These are phyloP conservation scores for Acanthiza pusilla DNA, from an alignment of 2,797 vertebrate species.

Conservation along the genomic window DNA sequence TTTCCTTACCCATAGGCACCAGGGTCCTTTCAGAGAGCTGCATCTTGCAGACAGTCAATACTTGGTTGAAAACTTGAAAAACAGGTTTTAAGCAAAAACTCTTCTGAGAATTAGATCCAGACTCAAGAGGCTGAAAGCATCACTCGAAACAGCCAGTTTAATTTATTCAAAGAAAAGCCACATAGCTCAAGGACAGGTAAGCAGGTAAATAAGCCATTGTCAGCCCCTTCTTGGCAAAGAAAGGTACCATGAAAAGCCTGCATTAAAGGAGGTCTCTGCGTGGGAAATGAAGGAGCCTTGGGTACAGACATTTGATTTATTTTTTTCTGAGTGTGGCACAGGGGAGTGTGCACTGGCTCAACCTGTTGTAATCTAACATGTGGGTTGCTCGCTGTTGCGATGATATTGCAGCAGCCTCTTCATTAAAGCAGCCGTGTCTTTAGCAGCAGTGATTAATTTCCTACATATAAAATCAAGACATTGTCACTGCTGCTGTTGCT, in stretches of 20 bases:
- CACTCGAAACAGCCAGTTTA: conserved; percentile 38
- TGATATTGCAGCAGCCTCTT: conserved; percentile 79
- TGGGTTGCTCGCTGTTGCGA: conserved; percentile 74
- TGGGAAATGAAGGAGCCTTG: conserved; percentile 52
- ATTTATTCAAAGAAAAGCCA: conserved; percentile 59
- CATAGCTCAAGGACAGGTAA: conserved; percentile 25
- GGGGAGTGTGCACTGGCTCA: conserved; percentile 71
- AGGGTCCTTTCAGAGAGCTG: conserved; percentile 17
- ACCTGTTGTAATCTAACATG: conserved; percentile 77
- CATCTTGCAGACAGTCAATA: neutral
- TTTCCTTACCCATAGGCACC: conserved; percentile 65
- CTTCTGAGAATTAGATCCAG: conserved; percentile 52
- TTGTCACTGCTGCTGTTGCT: neutral
- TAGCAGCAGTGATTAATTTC: conserved; percentile 46
- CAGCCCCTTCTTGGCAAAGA: neutral
- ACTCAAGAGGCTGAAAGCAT: conserved; percentile 45
- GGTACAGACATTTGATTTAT: conserved; percentile 29
- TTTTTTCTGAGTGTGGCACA: conserved; percentile 63
- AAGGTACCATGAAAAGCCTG: neutral
- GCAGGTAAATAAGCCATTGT: conserved; percentile 13
- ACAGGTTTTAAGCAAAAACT: conserved; percentile 61
- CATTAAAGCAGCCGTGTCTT: conserved; percentile 56
- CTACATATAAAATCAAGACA: neutral
- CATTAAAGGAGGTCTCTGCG: neutral
- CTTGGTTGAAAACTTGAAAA: conserved; percentile 66